Evolutionary conservation across 2,113 vertebrate species (phyloP), one percentile per base, ranked within the genome.

Genomic region (Dasyprocta punctata): DNA sequence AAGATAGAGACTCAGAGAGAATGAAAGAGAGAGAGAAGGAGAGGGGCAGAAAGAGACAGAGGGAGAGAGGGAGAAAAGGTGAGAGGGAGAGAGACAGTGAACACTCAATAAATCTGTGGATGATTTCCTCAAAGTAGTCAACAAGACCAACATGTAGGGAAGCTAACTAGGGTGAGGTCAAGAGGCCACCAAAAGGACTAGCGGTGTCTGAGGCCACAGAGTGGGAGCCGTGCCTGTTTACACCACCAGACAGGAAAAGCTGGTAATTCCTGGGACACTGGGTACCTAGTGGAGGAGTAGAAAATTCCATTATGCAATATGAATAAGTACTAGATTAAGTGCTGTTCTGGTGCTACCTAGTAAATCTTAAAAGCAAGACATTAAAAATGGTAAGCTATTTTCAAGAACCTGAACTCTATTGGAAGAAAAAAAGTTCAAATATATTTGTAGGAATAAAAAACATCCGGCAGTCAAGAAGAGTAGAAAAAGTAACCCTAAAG

Each of bases 371-470:
- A 77, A 89, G 4, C 7, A 84, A 89, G 22, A 78, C 49, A 47
- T 83, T 60, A 7, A 83, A 83, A 60, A 83, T n/a, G 2, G 16
- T 5, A 67, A 36, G 30, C 30, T 65, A 5, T 67, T 67, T 67
- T 36, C 14, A 67, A 36, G 65, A 17, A 36, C 65, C 14, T 75
- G 38, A 58, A 83, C 47, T 67, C 33, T 28, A 3, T 49, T 8
- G n/a, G 58, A 24, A 24, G 28, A 11, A 7, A 44, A 61, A 81
- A 30, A 87, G 24, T 3, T 83, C 30, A 65, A 38, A 26, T 75
- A 24, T 83, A 88, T 92, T 92, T 88, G 30, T 54, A 82, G 3
- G 24, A 38, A 83, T n/a, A 67, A 85, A 67, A 95, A 86, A 92
- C n/a, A 86, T n/a, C 16, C 12, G 63, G 24, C n/a, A 63, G 22